Conservation (phyloP, 2,888 invertebrate species). For the Busseola fusca region DNA sequence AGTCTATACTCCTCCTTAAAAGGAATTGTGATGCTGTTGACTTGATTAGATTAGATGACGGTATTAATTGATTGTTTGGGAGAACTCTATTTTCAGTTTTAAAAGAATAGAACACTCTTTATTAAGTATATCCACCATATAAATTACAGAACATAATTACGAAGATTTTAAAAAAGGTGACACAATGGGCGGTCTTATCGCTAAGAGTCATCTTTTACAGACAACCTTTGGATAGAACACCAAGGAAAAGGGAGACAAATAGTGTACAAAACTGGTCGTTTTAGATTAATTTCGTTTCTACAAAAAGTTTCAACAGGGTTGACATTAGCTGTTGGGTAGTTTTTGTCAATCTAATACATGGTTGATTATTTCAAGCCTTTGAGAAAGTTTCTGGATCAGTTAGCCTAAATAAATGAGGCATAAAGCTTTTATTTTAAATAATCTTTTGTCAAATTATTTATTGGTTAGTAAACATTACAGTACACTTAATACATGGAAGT, state of each 20-base stretch:
- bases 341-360: not conserved
- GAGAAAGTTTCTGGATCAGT: not conserved
- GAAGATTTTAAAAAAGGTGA: too few species aligned
- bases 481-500: not conserved
- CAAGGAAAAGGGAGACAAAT: too few species aligned
- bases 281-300: not conserved
- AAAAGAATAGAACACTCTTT: too few species aligned
- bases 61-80: conserved; percentile 8
- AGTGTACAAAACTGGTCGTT: too few species aligned
- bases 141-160: too few species aligned
- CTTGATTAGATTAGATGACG: conserved; percentile 9
- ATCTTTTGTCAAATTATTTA: not conserved
- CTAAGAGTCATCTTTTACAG: too few species aligned
- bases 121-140: too few species aligned
- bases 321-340: not conserved
- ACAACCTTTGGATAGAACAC: too few species aligned
- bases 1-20: not conserved
- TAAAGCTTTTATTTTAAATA: not conserved
- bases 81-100: not conserved
- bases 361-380: not conserved
- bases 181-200: too few species aligned
- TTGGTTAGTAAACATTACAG: not conserved
- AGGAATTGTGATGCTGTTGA: not conserved
- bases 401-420: not conserved
- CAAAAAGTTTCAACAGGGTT: not conserved